Base-by-base conservation (phyloP, 2,888 invertebrate genomes). In the Hyalella azteca region DNA sequence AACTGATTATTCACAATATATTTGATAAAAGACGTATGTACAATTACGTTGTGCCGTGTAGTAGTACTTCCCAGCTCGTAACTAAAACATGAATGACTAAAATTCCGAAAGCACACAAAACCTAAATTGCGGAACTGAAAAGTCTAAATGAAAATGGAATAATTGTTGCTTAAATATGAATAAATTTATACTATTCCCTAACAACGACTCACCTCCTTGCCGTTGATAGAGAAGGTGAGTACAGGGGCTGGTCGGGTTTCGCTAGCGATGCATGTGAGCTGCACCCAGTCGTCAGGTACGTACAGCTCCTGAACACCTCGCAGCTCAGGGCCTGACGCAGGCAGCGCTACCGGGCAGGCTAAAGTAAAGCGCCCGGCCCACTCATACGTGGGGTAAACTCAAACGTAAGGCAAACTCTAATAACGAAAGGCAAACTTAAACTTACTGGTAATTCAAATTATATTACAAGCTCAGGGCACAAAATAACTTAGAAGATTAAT, bases 231-330 rank as follows among this genome's bases (percentile, higher is more conserved):
- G 73, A 79, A 79, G 32, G n/a, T 48, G 36, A 79, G 50, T 13
- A 29, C 29, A 3, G 79, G 48, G 13, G 79, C 11, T 5, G 79
- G 79, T 26, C 66, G 60, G 7, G 79, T 45, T 36, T 49, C 49
- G 13, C 66, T 48, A 13, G 73, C 60, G 29, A n/a, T 40, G 60
- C 79, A 79, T 5, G 48, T 26, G 22, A 79, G 49, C 22, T 75
- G 45, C 15, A 79, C 79, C 73, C 73, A 79, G 45, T 79, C 79
- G 9, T 73, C 79, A 3, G 48, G 49, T 26, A 36, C 73, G 73
- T 79, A 79, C 13, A 79, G 41, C 26, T 36, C 49, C 73, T 79
- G 66, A 36, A 48, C 54, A 0, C 79, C 79, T 7, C 15, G 22
- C n/a, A 79, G 73, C 26, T 73, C 49, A 7, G 79, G 79, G 45